These are phyloP conservation scores for Caenorhabditis sp. DNA, from an alignment of 2,888 invertebrate species.

Conservation along the genomic window DNA sequence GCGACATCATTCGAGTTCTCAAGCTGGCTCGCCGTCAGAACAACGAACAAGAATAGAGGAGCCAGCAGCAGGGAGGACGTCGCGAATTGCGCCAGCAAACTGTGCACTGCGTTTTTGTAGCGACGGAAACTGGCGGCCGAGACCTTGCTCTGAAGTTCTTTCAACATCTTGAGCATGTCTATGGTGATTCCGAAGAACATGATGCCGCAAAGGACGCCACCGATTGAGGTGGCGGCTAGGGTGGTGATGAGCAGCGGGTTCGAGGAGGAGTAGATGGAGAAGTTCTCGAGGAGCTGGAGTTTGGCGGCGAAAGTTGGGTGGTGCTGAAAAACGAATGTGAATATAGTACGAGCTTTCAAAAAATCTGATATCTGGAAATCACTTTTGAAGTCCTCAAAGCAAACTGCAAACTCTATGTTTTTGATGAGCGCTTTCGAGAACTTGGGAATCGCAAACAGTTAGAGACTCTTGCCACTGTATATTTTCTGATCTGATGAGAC, in stretches of 20 bases:
- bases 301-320: neutral
- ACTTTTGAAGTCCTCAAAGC: no score
- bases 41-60: constrained; percentile 3
- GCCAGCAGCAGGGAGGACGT: constrained; percentile 21
- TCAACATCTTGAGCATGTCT: constrained; percentile 26
- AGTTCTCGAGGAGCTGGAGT: constrained; percentile 9
- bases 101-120: constrained; percentile 23
- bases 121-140: constrained; percentile 5
- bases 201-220: constrained; percentile 3
- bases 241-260: neutral
- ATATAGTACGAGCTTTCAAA: neutral
- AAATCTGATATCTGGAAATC: no score
- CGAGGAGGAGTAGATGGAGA: constrained; percentile 28
- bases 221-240: neutral
- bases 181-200: constrained; percentile 12
- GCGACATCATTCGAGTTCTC: constrained; percentile 5
- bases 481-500: no score
- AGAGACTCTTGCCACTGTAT: no score
- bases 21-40: neutral
- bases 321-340: neutral
- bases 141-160: constrained; percentile 12
- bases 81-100: constrained; percentile 26
- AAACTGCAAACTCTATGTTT: no score
- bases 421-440: no score
- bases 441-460: no score